Conservation (phyloP, 2,113 vertebrate species). For the Esox niger region DNA sequence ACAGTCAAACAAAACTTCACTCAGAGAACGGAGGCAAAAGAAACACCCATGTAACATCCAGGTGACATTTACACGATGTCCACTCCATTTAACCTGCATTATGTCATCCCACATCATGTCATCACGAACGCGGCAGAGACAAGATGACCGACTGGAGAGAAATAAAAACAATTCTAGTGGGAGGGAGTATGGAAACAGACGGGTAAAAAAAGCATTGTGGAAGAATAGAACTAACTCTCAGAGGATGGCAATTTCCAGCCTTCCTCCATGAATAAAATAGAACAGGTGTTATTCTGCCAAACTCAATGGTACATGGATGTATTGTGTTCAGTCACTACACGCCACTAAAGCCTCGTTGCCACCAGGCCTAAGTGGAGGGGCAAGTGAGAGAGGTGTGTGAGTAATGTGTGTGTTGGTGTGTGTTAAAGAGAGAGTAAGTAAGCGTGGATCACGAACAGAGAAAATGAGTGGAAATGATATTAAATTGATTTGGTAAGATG, state of each 20-base stretch:
- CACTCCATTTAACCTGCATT: not conserved
- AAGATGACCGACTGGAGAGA: not conserved
- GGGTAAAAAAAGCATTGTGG: not conserved
- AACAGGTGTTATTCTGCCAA: not conserved
- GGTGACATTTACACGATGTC: not conserved
- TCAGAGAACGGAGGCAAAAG: not conserved
- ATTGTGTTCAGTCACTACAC: not conserved
- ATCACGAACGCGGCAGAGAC: not conserved
- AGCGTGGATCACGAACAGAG: conserved; percentile 15
- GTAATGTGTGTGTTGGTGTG: not conserved
- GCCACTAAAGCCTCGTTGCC: too few relatives aligned
- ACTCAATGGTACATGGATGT: not conserved
- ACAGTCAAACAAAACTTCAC: not conserved
- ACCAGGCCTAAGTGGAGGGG: too few relatives aligned
- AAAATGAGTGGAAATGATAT: conserved; percentile 24
- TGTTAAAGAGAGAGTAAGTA: not conserved
- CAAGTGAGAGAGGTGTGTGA: not conserved
- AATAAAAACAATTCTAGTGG: not conserved
- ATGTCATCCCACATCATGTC: not conserved
- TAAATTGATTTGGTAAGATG: not conserved
- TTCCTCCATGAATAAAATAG: conserved; percentile 14
- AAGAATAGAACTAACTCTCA: not conserved
- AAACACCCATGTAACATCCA: not conserved
- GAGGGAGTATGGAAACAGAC: not conserved
- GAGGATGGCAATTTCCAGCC: conserved; percentile 14